Evolutionary conservation across 2,888 invertebrate genomes (phyloP), one percentile per base, ranked within the genome.

Genomic region (Acleris sparsana): DNA sequence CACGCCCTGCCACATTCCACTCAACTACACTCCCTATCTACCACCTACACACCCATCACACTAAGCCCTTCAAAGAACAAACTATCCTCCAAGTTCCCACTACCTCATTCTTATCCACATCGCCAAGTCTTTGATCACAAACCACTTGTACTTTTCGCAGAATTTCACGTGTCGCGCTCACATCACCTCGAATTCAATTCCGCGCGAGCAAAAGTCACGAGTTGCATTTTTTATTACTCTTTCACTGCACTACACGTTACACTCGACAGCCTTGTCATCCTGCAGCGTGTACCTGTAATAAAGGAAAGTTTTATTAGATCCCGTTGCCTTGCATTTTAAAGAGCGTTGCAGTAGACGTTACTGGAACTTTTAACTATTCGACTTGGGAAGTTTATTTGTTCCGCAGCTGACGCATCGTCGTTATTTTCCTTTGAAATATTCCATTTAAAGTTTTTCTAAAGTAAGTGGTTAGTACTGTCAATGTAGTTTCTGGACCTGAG

Each of bases 1-100:
- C 84, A 80, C 88, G 72, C 81, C 80, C 71, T 75, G 73, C 75
- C 74, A 46, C 46, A 46, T 46, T 73, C 83, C 82, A 74, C 83
- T 84, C 67, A 57, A 59, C 52, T 67, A 61, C 72, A 46, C 46
- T n/a, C 13, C 44, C n/a, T 46, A 16, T 5, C 46, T 73, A 71
- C 76, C 71, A 69, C 70, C 73, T 71, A 71, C 67, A 22, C 51
- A 17, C 55, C 44, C 73, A 60, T 48, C 62, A 39, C 55, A 69
- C 59, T n/a, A 53, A 58, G 43, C 63, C 55, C 57, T 62, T 53
- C 52, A 16, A 46, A 56, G 44, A 52, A 62, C 56, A 61, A 55
- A 16, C 57, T 16, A 20, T 20, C 43, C 17, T 59, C 16, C 57
- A 52, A 61, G 65, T 55, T 60, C 46, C 53, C 13, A 55, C 51